Evolutionary conservation across 2,797 vertebrate genomes (phyloP), one percentile per base, ranked within the genome.

Genomic region (Hemibagrus guttatus): DNA sequence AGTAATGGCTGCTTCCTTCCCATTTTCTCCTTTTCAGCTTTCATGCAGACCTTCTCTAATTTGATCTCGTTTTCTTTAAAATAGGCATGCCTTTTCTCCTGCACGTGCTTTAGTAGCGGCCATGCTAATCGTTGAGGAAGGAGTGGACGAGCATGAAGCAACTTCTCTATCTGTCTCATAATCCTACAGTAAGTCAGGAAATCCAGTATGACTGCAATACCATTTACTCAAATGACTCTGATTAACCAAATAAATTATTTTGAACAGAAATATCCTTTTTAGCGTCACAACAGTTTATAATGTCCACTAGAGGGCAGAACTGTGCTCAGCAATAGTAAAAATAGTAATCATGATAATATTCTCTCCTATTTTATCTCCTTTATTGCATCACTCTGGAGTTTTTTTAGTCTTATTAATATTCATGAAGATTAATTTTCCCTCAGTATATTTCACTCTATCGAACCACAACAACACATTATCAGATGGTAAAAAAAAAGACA

Each of bases 371-470:
- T 23, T 35, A 54, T 35, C 13, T n/a, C 23, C 17, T 82, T 68
- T 66, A 68, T 82, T 82, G 16, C 46, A 68, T 52, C 59, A 16
- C 26, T 31, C n/a, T 31, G 9, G 7, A 1, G 17, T 66, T 11
- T 82, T 31, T 52, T 84, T 39, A 52, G 21, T 11, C 66, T 72
- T 14, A n/a, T 80, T 85, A 85, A 85, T 66, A 85, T 85, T 80
- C 63, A 85, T 85, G 63, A 85, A 76, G 72, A 85, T 80, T 80
- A 39, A 69, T 80, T 87, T 61, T 83, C 71, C 49, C 68, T 49
- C 81, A 31, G 49, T 14, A 42, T 31, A 31, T 83, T 74, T 82
- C 72, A 35, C 31, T 56, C 28, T 58, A 46, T 82, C 58, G 28
- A 54, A 76, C n/a, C 19, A 75, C 2, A 59, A 46, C 66, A 63